Percentiles rank a stretch among this genome's conserved stretches.
Conservation (phyloP, 2,113 vertebrate genomes). For the Thunnus thynnus region DNA sequence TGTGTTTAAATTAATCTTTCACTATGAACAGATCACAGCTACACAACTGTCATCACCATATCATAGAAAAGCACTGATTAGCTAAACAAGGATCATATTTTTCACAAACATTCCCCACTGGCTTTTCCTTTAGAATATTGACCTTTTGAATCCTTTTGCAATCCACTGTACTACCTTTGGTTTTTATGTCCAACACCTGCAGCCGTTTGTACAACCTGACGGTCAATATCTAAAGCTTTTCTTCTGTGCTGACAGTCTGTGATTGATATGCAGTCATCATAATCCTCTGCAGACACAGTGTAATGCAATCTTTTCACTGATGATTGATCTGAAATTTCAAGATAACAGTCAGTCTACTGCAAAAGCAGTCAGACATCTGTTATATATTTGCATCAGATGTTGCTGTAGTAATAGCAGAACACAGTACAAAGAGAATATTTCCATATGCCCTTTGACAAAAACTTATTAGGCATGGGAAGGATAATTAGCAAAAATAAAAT, state of each 20-base stretch:
- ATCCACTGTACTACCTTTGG: not conserved
- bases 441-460: not conserved
- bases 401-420: conserved; percentile 1
- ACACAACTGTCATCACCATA: not conserved
- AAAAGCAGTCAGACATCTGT: conserved; percentile 7
- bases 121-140: not conserved
- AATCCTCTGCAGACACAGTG: not conserved
- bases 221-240: too few species aligned
- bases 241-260: too few species aligned
- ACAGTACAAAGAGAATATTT: not conserved
- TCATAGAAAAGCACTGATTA: not conserved
- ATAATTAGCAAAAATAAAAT: not conserved
- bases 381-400: conserved; percentile 1
- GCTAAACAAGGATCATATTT: not conserved
- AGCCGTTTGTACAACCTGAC: too few species aligned
- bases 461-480: not conserved
- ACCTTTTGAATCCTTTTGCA: too few species aligned
- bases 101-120: not conserved
- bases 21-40: too few species aligned
- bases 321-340: conserved; percentile 18
- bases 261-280: too few species aligned
- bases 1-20: too few species aligned
- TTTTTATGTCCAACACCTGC: conserved; percentile 5
- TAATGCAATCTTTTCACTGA: not conserved
- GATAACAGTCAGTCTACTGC: not conserved